phyloP scores from a whole-genome alignment of 2,113 vertebrate species.

The Dolichallabes microphthalmus region DNA sequence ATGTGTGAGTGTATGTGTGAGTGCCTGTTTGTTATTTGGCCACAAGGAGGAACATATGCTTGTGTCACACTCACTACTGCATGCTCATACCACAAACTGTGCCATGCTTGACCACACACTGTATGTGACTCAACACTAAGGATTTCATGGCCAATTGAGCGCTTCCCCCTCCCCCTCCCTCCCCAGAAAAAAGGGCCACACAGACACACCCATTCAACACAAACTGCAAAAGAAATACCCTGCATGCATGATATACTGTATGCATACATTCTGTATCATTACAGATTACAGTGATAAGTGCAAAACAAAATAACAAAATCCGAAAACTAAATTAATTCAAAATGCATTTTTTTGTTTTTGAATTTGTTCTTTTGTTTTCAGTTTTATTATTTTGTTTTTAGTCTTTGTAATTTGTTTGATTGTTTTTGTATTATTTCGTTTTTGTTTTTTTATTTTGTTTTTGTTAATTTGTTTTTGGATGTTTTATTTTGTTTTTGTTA shows the following conservation, averaged over 20 bases:
- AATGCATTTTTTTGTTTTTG: too few relatives aligned
- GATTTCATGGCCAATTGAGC: constrained; percentile 59
- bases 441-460: too few relatives aligned
- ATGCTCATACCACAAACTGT: constrained; percentile 38
- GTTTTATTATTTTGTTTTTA: too few relatives aligned
- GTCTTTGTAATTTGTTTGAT: too few relatives aligned
- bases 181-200: background rate
- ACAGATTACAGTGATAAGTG: too few relatives aligned
- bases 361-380: too few relatives aligned
- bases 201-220: background rate
- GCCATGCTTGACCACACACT: constrained; percentile 52
- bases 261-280: too few relatives aligned
- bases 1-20: constrained; percentile 13
- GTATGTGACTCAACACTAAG: constrained; percentile 46
- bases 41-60: constrained; percentile 51
- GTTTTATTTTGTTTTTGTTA: too few relatives aligned
- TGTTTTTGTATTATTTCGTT: too few relatives aligned
- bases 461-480: too few relatives aligned
- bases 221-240: background rate
- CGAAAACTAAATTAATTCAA: too few relatives aligned
- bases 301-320: too few relatives aligned
- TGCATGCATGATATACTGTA: background rate
- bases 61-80: constrained; percentile 35
- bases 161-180: background rate
- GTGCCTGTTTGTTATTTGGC: constrained; percentile 39